phyloP scores from a whole-genome alignment of 2,113 vertebrate species.

The Petrocephalus microphthalmus region DNA sequence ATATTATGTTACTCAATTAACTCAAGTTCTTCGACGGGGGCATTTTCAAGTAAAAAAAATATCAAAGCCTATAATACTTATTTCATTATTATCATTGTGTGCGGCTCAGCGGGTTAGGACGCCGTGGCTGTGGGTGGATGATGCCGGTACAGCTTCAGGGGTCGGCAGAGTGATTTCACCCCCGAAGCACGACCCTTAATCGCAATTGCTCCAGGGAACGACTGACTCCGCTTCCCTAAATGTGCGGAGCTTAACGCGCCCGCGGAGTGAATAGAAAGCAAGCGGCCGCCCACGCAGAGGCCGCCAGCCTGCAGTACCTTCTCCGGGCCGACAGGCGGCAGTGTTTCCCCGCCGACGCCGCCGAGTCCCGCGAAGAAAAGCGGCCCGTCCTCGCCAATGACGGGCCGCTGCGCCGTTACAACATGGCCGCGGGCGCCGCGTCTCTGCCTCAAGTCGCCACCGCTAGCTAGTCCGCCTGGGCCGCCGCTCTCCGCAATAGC shows the following conservation, averaged over 20 bases:
- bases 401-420: background rate
- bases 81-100: background rate
- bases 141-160: background rate
- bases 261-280: background rate
- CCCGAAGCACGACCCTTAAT: background rate
- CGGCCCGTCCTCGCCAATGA: conserved; percentile 1
- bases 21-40: background rate
- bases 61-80: too few species aligned
- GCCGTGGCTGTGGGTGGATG: background rate
- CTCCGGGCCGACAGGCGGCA: background rate
- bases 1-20: background rate
- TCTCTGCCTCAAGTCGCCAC: background rate
- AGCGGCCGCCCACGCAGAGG: background rate
- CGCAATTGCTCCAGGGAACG: background rate
- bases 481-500: conserved; percentile 20
- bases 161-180: background rate
- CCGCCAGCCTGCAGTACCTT: background rate
- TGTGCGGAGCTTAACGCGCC: background rate
- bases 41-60: background rate
- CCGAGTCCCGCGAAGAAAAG: background rate
- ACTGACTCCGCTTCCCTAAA: background rate
- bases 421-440: conserved; percentile 15
- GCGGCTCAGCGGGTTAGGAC: background rate
- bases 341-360: background rate
- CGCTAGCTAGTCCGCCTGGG: background rate